Conservation (phyloP, 2,888 invertebrate species). For the Nomada fucata region DNA sequence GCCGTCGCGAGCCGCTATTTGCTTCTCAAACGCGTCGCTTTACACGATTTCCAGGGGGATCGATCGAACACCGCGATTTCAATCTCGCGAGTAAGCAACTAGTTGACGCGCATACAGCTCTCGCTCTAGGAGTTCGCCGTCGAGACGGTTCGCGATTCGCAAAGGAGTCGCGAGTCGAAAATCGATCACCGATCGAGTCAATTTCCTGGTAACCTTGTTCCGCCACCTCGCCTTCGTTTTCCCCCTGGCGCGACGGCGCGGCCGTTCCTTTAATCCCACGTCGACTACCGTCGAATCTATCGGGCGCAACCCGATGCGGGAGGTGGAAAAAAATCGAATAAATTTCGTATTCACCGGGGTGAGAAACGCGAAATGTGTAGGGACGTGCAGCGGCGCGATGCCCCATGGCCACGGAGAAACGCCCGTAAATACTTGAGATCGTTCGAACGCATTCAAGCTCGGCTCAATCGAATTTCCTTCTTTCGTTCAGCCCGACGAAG, state of each 20-base stretch:
- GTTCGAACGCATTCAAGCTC: constrained; percentile 40
- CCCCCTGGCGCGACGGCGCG: background rate
- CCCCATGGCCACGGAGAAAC: constrained; percentile 17
- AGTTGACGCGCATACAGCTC: constrained; percentile 17
- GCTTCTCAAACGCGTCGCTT: constrained; percentile 16
- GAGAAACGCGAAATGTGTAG: background rate
- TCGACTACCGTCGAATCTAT: constrained; percentile 15
- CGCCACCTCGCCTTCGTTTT: background rate
- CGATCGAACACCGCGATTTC: constrained; percentile 38
- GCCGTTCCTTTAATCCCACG: constrained; percentile 9
- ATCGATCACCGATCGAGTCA: constrained; percentile 46
- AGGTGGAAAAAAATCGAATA: constrained; percentile 34
- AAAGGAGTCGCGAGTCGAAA: constrained; percentile 4
- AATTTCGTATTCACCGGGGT: constrained; percentile 51
- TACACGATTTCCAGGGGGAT: constrained; percentile 18
- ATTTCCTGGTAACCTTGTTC: constrained; percentile 46
- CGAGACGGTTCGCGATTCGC: constrained; percentile 18
- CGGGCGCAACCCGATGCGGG: background rate
- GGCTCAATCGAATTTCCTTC: constrained; percentile 56
- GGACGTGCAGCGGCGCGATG: constrained; percentile 7
- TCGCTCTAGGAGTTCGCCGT: background rate
- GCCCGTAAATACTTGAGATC: constrained; percentile 43
- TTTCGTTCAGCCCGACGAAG: constrained; percentile 14
- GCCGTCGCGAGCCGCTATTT: background rate
- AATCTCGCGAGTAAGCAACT: constrained; percentile 50